phyloP scores from a whole-genome alignment of 2,113 vertebrate genomes.

The Brevimyrus niger region DNA sequence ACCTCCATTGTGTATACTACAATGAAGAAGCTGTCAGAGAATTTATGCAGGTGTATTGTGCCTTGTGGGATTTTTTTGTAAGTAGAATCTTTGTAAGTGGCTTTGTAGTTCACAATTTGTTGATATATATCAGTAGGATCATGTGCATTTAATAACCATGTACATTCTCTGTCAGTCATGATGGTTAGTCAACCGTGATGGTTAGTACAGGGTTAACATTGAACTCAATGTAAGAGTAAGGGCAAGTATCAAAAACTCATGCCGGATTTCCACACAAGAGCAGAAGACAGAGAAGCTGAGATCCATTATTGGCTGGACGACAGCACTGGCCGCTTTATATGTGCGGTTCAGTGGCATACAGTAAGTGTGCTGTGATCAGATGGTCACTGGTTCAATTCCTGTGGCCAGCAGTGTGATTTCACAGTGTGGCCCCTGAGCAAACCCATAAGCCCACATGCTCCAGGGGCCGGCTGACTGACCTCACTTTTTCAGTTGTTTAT shows the following conservation, averaged over 20 bases:
- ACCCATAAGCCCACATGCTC: background rate
- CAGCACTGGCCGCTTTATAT: background rate
- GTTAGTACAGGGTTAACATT: background rate
- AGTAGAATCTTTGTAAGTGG: background rate
- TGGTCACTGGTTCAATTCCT: background rate
- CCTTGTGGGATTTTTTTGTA: background rate
- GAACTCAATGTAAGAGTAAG: background rate
- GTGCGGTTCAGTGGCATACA: background rate
- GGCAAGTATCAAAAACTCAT: background rate
- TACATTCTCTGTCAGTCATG: background rate
- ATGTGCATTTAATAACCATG: background rate
- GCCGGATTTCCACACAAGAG: background rate
- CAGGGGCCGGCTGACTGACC: background rate
- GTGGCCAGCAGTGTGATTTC: background rate
- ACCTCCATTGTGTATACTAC: background rate
- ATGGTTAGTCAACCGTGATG: background rate
- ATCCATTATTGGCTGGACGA: background rate
- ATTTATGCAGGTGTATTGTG: background rate
- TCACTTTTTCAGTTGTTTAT: background rate
- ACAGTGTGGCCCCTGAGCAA: background rate
- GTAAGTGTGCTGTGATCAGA: background rate
- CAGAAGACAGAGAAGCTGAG: background rate
- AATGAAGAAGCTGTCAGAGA: background rate
- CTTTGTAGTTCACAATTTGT: background rate
- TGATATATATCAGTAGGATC: background rate